Percentiles rank a stretch among this genome's conserved stretches.
Evolutionary conservation across 2,797 vertebrate species (phyloP).

Genomic region (Labeo calbasu): DNA sequence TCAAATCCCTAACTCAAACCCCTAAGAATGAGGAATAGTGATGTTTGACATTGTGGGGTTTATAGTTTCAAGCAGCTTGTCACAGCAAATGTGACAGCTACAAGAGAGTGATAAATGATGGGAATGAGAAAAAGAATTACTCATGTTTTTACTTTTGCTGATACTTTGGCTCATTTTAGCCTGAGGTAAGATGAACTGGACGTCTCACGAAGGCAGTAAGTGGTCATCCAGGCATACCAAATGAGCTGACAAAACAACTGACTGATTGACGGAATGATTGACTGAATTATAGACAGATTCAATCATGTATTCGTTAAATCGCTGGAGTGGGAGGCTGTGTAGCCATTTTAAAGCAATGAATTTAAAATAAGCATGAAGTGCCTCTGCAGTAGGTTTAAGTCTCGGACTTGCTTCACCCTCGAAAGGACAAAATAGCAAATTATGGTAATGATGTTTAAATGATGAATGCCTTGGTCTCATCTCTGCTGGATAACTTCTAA

Average conservation of each 20-base stretch:
- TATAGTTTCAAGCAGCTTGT: conserved; percentile 17
- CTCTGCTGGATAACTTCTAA: conserved; percentile 60
- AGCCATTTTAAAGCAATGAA: conserved; percentile 26
- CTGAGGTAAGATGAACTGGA: conserved; percentile 24
- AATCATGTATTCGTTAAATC: conserved; percentile 34
- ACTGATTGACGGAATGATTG: conserved; percentile 37
- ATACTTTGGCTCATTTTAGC: conserved; percentile 25
- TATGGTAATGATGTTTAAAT: conserved; percentile 76
- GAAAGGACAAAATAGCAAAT: conserved; percentile 65
- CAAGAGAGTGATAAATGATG: conserved; percentile 15
- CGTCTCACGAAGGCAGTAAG: neutral
- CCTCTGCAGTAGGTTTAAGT: conserved; percentile 18
- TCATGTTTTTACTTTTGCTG: neutral
- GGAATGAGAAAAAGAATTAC: neutral
- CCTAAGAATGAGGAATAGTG: neutral
- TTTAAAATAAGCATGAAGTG: conserved; percentile 31
- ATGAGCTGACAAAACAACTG: conserved; percentile 34
- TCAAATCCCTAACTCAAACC: neutral
- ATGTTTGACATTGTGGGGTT: neutral
- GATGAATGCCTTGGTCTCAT: conserved; percentile 73
- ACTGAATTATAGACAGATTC: conserved; percentile 41
- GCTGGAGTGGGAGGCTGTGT: neutral
- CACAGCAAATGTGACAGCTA: conserved; percentile 3
- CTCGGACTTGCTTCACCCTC: conserved; percentile 16
- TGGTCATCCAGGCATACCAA: conserved; percentile 15